Percentiles rank a stretch among this genome's conserved stretches.
phyloP scores from a whole-genome alignment of 2,888 invertebrate species.

The Rugalucina vietnamica region DNA sequence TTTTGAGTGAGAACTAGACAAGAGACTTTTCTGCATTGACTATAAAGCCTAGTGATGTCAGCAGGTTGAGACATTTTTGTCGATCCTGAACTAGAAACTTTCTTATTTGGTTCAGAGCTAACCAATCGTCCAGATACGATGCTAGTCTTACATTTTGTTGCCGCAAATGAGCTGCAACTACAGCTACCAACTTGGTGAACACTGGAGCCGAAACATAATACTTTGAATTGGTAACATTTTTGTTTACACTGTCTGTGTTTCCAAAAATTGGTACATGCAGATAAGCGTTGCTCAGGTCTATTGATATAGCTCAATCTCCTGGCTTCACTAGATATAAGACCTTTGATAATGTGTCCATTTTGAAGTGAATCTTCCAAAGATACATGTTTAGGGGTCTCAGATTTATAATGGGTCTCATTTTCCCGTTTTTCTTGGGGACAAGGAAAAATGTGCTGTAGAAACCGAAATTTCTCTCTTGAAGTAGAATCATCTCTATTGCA shows the following conservation, averaged over 20 bases:
- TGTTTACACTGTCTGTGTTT: constrained; percentile 21
- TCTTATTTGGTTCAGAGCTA: constrained; percentile 26
- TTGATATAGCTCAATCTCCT: constrained; percentile 38
- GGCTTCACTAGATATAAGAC: constrained; percentile 38
- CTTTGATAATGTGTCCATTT: constrained; percentile 47
- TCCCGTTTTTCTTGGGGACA: constrained; percentile 41
- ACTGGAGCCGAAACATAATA: constrained; percentile 29
- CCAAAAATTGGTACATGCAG: constrained; percentile 37
- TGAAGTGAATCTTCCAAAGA: constrained; percentile 45
- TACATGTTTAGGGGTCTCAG: constrained; percentile 50
- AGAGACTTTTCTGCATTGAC: constrained; percentile 56
- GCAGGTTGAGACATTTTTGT: constrained; percentile 21
- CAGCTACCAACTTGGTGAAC: constrained; percentile 47
- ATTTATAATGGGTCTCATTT: constrained; percentile 50
- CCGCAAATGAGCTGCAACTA: constrained; percentile 40
- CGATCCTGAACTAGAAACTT: constrained; percentile 23
- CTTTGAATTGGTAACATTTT: neutral
- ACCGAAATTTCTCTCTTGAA: constrained; percentile 26
- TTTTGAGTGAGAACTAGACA: constrained; percentile 24
- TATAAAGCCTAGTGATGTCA: constrained; percentile 45
- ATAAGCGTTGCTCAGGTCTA: constrained; percentile 40
- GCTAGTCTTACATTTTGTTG: constrained; percentile 29
- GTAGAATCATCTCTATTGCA: constrained; percentile 29
- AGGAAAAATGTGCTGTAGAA: constrained; percentile 52
- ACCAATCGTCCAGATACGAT: constrained; percentile 57